Base-by-base conservation (phyloP, 2,113 vertebrate species). In the Semnopithecus entellus region DNA sequence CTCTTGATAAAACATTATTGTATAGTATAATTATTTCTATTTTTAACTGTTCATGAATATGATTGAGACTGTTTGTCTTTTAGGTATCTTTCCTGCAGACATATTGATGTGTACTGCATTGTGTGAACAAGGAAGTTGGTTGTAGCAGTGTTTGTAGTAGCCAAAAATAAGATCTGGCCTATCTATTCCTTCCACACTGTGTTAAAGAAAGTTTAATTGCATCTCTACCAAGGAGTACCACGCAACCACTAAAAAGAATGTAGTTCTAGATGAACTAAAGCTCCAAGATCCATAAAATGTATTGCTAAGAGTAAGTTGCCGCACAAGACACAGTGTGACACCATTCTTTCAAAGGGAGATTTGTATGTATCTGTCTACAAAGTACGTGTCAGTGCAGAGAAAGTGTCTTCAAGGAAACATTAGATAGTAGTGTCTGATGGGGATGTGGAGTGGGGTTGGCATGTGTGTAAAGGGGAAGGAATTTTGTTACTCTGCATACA, bases 1-100 rank as follows among this genome's bases (percentile, higher is more conserved):
- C 22, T 96, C 73, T 89, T 91, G 75, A 66, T 68, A 57, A 80
- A 72, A 86, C 35, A 72, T 89, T 93, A 75, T 84, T 50, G 55
- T 40, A 50, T 45, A 75, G 6, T 45, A 23, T 45, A 66, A 20
- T 81, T 64, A 82, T 48, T 92, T 96, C 43, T 27, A 30, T 76
- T 76, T 92, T 86, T 59, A 92, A 90, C 50, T 10, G 1, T 18
- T 83, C 40, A 43, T 30, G 11, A 17, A 1, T 92, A n/a, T 38
- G 38, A 25, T 78, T 75, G 64, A 68, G 50, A 86, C 57, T 20
- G 35, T 55, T 90, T 59, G 61, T 59, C 45, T 91, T 83, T 72
- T 76, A 40, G 8, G 11, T n/a, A 23, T 64, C 35, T 90, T 70
- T 87, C 80, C 55, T 43, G 43, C 7, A 75, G 81, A 94, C 52